Evolutionary conservation across 2,113 vertebrate genomes (phyloP), one percentile per base, ranked within the genome.

Genomic region (Ctenodactylus gundi): DNA sequence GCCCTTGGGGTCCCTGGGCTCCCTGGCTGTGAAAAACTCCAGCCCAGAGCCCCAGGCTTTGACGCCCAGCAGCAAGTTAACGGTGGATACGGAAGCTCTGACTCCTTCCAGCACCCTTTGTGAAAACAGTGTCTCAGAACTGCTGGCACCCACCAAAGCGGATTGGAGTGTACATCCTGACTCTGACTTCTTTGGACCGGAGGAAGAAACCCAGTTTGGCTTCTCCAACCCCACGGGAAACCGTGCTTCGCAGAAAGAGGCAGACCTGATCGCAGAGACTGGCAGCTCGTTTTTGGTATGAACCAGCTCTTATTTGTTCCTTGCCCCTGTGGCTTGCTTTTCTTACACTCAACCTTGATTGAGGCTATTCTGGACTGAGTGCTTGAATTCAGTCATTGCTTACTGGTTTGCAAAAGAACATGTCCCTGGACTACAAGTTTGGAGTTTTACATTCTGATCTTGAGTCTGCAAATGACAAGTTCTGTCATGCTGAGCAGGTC

Each of bases 261-360:
- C 98, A 14, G 99, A 99, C 94, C 98, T 99, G 55, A 98, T 95
- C 2, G 84, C 98, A 1, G 98, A 98, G 96, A 98, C 99, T 65
- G 98, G 99, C 60, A 98, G 98, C 98, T 98, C 99, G 0, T 99
- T 99, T 97, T 98, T 99, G 98, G 99, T 99, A 98, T 98, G 99
- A 90, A 90, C 86, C 92, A 80, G 84, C 77, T 90, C 96, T 81
- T 92, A 23, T 83, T 95, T 29, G 18, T 90, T 97, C 95, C 75
- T 73, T n/a, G 67, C n/a, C 49, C 85, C 27, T 57, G 15, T 86
- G 95, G 44, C 31, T 90, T 95, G 73, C 62, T 77, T 86, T 94
- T n/a, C 3, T 34, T 77, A 55, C 73, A 36, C 62, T 55, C 60
- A 2, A 15, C 11, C 67, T n/a, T n/a, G n/a, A n/a, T 39, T 39